A percentile compares a stretch with the other conserved stretches of the same genome.
Evolutionary conservation across 2,113 vertebrate species (phyloP).

Genomic region (Calidris pygmaea): DNA sequence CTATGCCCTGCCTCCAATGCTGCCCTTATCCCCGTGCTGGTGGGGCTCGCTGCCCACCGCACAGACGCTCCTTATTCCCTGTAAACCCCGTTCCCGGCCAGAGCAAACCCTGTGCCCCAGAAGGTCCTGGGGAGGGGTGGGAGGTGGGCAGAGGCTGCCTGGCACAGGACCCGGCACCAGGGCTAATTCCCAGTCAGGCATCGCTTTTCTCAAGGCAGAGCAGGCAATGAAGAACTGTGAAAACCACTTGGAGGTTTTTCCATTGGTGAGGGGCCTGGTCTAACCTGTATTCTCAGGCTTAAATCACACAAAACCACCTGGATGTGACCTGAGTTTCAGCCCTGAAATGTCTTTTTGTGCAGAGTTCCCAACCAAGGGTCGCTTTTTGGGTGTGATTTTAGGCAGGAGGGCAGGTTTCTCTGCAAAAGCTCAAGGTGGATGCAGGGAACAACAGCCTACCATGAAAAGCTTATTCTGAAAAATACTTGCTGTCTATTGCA

Average conservation of each 20-base stretch:
- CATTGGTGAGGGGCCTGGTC: background rate
- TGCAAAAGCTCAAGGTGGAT: background rate
- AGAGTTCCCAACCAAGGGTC: background rate
- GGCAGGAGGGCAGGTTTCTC: background rate
- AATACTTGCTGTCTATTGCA: background rate
- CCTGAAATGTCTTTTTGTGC: background rate
- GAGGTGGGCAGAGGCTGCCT: background rate
- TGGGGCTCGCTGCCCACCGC: background rate
- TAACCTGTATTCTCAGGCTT: background rate
- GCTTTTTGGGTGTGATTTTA: background rate
- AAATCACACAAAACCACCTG: background rate
- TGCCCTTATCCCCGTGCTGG: background rate
- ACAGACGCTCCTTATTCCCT: background rate
- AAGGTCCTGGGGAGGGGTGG: background rate
- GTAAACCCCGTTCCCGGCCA: background rate
- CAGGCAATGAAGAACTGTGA: background rate
- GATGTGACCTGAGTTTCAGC: background rate
- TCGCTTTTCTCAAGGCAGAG: background rate
- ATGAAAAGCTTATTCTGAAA: conserved; percentile 13
- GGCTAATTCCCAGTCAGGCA: background rate
- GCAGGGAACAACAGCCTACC: conserved; percentile 9
- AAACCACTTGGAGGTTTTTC: conserved; percentile 16
- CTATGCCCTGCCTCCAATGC: background rate
- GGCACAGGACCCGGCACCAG: background rate
- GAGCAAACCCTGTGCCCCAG: conserved; percentile 11